These are phyloP conservation scores for Oscheius myriophilus DNA, from an alignment of 2,888 invertebrate species.

Conservation along the genomic window DNA sequence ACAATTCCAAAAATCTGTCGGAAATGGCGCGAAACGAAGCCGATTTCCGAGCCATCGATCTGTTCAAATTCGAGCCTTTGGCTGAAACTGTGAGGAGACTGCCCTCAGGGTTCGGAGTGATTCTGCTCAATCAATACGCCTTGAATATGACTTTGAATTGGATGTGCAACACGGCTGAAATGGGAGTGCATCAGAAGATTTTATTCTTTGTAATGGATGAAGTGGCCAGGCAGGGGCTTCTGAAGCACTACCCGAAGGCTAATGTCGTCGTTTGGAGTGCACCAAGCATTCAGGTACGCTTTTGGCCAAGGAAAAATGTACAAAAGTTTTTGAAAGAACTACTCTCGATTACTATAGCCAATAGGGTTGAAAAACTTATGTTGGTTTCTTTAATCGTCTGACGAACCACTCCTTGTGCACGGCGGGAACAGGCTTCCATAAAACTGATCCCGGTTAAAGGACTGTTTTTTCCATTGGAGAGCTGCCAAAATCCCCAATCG, in stretches of 20 bases:
- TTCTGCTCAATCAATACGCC: slow-evolving; percentile 49
- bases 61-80: slow-evolving; percentile 19
- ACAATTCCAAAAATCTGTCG: slow-evolving; percentile 41
- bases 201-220: slow-evolving; percentile 58
- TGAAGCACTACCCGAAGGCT: slow-evolving; percentile 42
- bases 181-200: slow-evolving; percentile 39
- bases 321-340: no score
- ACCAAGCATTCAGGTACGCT: slow-evolving; percentile 48
- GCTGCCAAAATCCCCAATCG: no score
- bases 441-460: no score
- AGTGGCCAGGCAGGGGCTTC: slow-evolving; percentile 38
- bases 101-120: slow-evolving; percentile 42
- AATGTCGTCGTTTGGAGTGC: slow-evolving; percentile 50
- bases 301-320: no score
- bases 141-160: slow-evolving; percentile 59
- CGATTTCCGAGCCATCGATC: slow-evolving; percentile 39
- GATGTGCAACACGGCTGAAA: slow-evolving; percentile 51
- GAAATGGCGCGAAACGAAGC: slow-evolving; percentile 42
- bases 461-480: no score
- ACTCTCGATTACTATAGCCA: no score
- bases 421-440: no score
- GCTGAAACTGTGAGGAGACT: slow-evolving; percentile 31
- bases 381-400: no score
- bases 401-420: not conserved
- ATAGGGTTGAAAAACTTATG: no score